Evolutionary conservation across 2,888 invertebrate genomes (phyloP).

Genomic region (Pecten maximus): DNA sequence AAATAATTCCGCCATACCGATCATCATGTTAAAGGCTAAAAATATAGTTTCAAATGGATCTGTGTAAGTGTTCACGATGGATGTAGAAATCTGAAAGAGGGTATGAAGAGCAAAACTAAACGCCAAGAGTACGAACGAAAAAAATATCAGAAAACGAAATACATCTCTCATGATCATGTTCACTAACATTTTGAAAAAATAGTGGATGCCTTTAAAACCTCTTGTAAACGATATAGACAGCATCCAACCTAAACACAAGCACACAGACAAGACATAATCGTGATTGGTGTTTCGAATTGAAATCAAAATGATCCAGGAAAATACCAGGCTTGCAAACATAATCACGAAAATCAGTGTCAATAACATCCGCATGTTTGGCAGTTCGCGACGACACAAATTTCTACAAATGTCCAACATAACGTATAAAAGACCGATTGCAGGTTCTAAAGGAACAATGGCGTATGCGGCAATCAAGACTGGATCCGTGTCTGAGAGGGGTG

Average conservation of each 20-base stretch:
- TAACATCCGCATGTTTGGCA: slow-evolving; percentile 53
- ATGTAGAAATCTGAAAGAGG: slow-evolving; percentile 71
- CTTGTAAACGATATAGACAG: slow-evolving; percentile 78
- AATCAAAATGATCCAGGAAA: slow-evolving; percentile 75
- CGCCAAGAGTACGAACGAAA: slow-evolving; percentile 78
- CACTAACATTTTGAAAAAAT: slow-evolving; percentile 79
- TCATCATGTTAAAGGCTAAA: slow-evolving; percentile 79
- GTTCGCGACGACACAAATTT: slow-evolving; percentile 54
- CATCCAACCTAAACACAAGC: slow-evolving; percentile 79
- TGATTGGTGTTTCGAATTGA: slow-evolving; percentile 61
- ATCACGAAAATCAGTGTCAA: slow-evolving; percentile 60
- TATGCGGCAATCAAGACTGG: slow-evolving; percentile 61
- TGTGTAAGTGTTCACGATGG: slow-evolving; percentile 62
- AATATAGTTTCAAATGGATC: slow-evolving; percentile 75
- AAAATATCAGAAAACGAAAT: slow-evolving; percentile 78
- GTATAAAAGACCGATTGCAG: slow-evolving; percentile 67
- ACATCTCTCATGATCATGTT: slow-evolving; percentile 80
- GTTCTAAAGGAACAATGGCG: slow-evolving; percentile 70
- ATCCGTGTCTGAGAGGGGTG: slow-evolving; percentile 54
- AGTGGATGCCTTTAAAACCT: slow-evolving; percentile 79
- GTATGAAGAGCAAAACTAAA: slow-evolving; percentile 80
- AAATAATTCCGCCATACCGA: slow-evolving; percentile 78
- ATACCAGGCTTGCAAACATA: slow-evolving; percentile 67
- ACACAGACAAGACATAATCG: slow-evolving; percentile 76
- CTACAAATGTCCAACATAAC: slow-evolving; percentile 54